phyloP scores from a whole-genome alignment of 1,140 invertebrate genomes.

The Megalonaias nervosa region DNA sequence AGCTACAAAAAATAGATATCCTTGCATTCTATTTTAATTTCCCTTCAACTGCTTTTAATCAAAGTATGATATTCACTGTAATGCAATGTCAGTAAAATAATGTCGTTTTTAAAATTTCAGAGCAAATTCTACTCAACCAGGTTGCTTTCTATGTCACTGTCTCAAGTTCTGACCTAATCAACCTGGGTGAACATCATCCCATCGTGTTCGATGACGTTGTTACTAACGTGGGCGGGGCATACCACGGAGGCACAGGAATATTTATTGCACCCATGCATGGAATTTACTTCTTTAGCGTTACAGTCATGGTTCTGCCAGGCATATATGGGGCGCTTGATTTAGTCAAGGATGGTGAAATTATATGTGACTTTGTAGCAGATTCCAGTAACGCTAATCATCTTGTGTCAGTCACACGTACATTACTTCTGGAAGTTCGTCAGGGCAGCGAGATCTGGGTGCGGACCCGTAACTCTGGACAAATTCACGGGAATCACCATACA shows the following conservation, averaged over 20 bases:
- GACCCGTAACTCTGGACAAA: not conserved
- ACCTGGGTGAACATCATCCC: slow-evolving; percentile 2
- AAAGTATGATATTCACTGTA: no score
- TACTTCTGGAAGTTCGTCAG: not conserved
- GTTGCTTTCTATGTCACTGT: not conserved
- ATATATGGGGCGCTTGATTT: not conserved
- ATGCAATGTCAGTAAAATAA: no score
- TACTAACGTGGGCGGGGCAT: not conserved
- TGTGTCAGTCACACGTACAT: not conserved
- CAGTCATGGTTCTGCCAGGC: not conserved
- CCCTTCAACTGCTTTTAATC: no score
- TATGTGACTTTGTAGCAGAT: not conserved
- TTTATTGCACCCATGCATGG: not conserved
- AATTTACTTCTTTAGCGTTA: not conserved
- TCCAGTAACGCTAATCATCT: not conserved
- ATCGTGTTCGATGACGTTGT: not conserved
- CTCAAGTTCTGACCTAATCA: not conserved
- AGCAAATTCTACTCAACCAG: not conserved
- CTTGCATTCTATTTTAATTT: no score
- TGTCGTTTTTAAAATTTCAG: no score
- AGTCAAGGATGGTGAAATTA: not conserved
- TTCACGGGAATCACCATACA: not conserved
- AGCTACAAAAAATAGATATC: no score
- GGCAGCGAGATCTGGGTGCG: not conserved
- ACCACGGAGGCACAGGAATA: not conserved